Conservation (phyloP, 2,797 vertebrate genomes). For the Eulemur rubriventer region DNA sequence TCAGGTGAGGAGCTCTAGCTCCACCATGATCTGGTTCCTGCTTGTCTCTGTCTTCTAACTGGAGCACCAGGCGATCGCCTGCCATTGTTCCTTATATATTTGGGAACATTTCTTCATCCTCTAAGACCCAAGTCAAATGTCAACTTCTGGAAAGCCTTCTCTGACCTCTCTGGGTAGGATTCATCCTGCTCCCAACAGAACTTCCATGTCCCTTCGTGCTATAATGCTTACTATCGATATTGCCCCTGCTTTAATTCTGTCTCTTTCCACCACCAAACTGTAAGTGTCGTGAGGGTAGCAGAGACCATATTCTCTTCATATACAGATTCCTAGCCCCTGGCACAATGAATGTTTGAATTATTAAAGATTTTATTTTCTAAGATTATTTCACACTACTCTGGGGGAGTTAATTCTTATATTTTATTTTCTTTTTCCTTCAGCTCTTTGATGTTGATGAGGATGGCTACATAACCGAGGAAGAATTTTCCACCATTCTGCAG, state of each 20-base stretch:
- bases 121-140: background rate
- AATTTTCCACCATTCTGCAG: conserved; percentile 92
- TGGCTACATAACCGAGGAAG: conserved; percentile 91
- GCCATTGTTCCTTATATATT: background rate
- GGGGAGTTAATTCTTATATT: background rate
- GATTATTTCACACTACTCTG: background rate
- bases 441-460: conserved; percentile 96
- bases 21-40: background rate
- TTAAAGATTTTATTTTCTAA: background rate
- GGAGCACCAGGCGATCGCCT: background rate
- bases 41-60: background rate
- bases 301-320: background rate
- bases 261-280: background rate
- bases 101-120: background rate
- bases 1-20: background rate
- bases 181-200: background rate
- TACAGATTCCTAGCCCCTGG: background rate
- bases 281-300: background rate
- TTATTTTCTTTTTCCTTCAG: conserved; percentile 80
- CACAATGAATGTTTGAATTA: background rate
- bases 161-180: background rate
- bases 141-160: background rate
- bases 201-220: background rate
- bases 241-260: background rate
- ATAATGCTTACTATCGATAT: too few species aligned